Evolutionary conservation across 2,888 invertebrate genomes (phyloP).

Genomic region (Tipula helvola): DNA sequence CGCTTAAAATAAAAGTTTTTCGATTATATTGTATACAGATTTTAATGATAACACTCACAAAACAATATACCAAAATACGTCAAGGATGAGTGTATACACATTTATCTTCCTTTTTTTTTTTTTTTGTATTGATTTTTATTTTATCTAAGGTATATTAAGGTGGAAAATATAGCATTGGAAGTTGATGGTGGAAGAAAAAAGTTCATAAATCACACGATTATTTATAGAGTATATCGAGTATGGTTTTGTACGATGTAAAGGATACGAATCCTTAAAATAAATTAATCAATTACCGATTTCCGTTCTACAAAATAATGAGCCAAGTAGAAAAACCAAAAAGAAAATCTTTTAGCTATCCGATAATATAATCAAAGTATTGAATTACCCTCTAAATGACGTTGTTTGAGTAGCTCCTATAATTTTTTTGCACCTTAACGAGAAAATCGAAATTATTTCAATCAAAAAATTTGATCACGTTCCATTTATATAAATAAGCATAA

Average conservation of each 20-base stretch:
- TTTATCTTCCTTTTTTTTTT: neutral
- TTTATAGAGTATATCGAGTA: too few relatives aligned
- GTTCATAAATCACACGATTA: neutral
- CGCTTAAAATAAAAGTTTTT: neutral
- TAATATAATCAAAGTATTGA: neutral
- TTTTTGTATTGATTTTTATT: neutral
- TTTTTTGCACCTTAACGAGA: neutral
- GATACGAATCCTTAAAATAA: neutral
- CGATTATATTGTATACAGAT: neutral
- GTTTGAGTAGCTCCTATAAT: neutral
- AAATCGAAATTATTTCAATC: neutral
- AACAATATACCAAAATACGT: neutral
- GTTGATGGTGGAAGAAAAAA: neutral
- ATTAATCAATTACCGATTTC: neutral
- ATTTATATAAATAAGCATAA: neutral
- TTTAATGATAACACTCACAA: neutral
- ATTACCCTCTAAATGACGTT: neutral
- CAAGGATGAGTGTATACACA: neutral
- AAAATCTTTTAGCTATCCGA: neutral
- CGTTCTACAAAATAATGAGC: neutral
- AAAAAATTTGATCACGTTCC: neutral
- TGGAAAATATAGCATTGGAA: neutral
- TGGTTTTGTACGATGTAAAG: neutral
- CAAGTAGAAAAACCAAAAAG: neutral
- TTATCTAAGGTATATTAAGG: neutral